Evolutionary conservation across 53 echinoderm and acorn worm genomes (phyloP).

Genomic region (Astropecten irregularis): DNA sequence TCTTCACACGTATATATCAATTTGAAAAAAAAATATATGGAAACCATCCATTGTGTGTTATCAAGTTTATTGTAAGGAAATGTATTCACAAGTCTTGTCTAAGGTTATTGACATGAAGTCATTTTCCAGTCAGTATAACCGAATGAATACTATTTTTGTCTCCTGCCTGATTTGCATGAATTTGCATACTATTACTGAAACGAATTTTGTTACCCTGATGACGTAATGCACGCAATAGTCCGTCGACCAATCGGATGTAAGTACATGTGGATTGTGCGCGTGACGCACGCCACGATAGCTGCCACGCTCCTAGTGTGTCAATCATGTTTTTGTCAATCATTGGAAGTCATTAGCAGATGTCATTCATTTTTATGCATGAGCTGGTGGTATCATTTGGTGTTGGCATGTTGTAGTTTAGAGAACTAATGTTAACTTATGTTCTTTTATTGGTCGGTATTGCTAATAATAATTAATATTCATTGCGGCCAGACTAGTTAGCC

Average conservation of each 20-base stretch:
- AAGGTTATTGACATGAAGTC: too few relatives aligned
- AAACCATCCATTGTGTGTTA: too few relatives aligned
- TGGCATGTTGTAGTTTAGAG: slow-evolving; percentile 42
- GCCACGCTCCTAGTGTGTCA: neutral
- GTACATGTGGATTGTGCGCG: too few relatives aligned
- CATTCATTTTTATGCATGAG: too few relatives aligned
- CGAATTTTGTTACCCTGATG: slow-evolving; percentile 68
- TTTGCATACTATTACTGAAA: slow-evolving; percentile 41
- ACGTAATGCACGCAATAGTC: slow-evolving; percentile 70
- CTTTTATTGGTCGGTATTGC: too few relatives aligned
- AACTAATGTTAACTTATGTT: too few relatives aligned
- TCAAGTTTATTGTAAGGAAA: too few relatives aligned
- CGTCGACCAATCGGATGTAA: slow-evolving; percentile 74
- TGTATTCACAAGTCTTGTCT: too few relatives aligned
- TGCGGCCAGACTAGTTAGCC: too few relatives aligned
- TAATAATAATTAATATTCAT: too few relatives aligned
- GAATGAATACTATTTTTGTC: slow-evolving; percentile 42
- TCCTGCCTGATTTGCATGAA: slow-evolving; percentile 57
- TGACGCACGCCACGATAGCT: slow-evolving; percentile 28
- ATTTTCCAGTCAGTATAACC: slow-evolving; percentile 13
- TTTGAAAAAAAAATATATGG: too few relatives aligned
- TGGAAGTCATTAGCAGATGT: neutral
- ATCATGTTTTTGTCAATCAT: neutral
- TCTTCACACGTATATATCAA: too few relatives aligned
- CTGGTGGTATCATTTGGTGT: neutral